Evolutionary conservation across 2,888 invertebrate genomes (phyloP), one percentile per base, ranked within the genome.

Genomic region (Corythucha ciliata): DNA sequence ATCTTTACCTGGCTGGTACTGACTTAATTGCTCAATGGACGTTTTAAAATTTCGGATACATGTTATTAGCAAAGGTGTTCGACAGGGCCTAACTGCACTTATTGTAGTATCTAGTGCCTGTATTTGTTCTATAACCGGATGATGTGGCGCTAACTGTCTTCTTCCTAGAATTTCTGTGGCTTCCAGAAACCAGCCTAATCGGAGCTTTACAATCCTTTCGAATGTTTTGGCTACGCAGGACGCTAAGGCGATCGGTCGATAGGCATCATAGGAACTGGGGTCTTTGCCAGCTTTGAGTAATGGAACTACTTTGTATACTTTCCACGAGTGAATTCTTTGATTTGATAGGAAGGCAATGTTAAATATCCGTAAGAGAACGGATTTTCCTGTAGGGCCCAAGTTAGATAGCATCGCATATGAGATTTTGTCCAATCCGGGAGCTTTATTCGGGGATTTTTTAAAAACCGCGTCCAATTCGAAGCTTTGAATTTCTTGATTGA

Each of bases 171-270:
- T 16, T 2, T 44, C 32, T 4, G 53, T 16, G 2, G 34, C 22
- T 41, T 59, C 56, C 16, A 57, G 25, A 45, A 52, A 54, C 54
- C 56, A 57, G 16, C 32, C 40, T 16, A 59, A 22, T 26, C 58
- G 39, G 4, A 32, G 29, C 33, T 52, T 57, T 3, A 60, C 32
- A 24, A 60, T 53, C 29, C 51, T 50, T 29, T 56, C 56, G 21
- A 56, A 29, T 7, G 46, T 48, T 44, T 60, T 59, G 0, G 33
- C 16, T 5, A 56, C n/a, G 20, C 59, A 57, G 16, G 57, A 49
- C 0, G 56, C 52, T 18, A 60, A 18, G 0, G 51, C 56, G 10
- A 58, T 60, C n/a, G 58, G 59, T n/a, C 57, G 16, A 14, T 54
- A 57, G 6, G 55, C 54, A 1, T 53, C 48, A 1, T 42, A 20